Base-by-base conservation (phyloP, 2,113 vertebrate species). In the Sarotherodon lohbergeri region DNA sequence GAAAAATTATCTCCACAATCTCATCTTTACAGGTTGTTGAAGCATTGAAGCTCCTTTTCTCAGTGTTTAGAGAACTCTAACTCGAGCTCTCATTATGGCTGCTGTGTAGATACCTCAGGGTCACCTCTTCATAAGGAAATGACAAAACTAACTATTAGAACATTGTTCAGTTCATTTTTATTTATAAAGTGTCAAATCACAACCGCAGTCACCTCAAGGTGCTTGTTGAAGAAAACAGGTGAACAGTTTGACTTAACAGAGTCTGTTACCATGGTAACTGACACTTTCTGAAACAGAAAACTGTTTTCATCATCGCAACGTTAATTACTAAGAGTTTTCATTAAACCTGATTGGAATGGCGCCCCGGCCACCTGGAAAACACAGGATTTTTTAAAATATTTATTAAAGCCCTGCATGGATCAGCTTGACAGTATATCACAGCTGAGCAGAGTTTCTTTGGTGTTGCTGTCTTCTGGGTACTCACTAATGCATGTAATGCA, bases 311-410 rank as follows among this genome's bases (percentile, higher is more conserved):
- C n/a, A 24, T 55, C 54, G 24, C n/a, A 55, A 55, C 10, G 2
- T 55, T 55, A 7, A 55, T 55, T 24, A 24, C 54, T 55, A 0
- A 24, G 54, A 55, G 54, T 55, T 55, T 55, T 55, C n/a, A 24
- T 1, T 0, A 57, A 57, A 8, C 55, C 22, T 27, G 22, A 14
- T 57, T 57, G 55, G 55, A 57, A 27, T 57, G 22, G 55, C 7
- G 24, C 55, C 24, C 6, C 12, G 0, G 55, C 12, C 0, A 6
- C 55, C 2, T 27, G 2, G 7, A 57, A 57, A 57, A 57, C 55
- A 57, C 27, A 57, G 0, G 10, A 55, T 54, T 24, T 55, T 5
- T 2, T 39, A 3, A 3, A 6, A 56, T 7, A 24, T 56, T 56
- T 56, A 27, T 57, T 27, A 57, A 57, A 27, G 24, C 24, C 55